Conservation (phyloP, 2,888 invertebrate species). For the Entomobrya multifasciata region DNA sequence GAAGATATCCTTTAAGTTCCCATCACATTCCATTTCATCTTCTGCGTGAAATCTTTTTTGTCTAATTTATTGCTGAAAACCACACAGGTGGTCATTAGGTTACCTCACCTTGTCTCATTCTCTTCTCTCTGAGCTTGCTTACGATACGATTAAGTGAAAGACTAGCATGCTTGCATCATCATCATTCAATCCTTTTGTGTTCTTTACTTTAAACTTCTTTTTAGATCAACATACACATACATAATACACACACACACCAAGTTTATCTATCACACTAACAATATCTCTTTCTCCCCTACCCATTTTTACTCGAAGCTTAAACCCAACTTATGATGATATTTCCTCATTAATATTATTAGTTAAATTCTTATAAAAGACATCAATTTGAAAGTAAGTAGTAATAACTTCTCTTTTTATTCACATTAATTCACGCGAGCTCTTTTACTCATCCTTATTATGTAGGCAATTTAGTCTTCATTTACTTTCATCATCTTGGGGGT, state of each 20-base stretch:
- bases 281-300: background rate
- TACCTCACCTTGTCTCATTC: conserved; percentile 71
- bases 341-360: background rate
- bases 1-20: background rate
- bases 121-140: conserved; percentile 12
- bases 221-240: conserved; percentile 11
- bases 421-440: conserved; percentile 55
- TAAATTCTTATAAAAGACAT: background rate
- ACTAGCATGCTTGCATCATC: conserved; percentile 54
- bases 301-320: background rate
- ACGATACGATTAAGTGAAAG: conserved; percentile 26
- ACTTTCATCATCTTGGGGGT: conserved; percentile 55
- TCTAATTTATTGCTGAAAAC: conserved; percentile 78
- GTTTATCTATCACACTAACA: background rate
- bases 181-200: conserved; percentile 51
- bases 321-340: conserved; percentile 9
- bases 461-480: conserved; percentile 57
- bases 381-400: conserved; percentile 54
- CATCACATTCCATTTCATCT: conserved; percentile 55
- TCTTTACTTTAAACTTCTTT: conserved; percentile 40
- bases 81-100: conserved; percentile 80
- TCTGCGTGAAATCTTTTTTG: conserved; percentile 75
- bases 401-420: conserved; percentile 53
- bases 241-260: background rate
- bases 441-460: conserved; percentile 61